These are phyloP conservation scores for Laticauda laticaudata DNA, from an alignment of 2,113 vertebrate genomes.

Conservation along the genomic window DNA sequence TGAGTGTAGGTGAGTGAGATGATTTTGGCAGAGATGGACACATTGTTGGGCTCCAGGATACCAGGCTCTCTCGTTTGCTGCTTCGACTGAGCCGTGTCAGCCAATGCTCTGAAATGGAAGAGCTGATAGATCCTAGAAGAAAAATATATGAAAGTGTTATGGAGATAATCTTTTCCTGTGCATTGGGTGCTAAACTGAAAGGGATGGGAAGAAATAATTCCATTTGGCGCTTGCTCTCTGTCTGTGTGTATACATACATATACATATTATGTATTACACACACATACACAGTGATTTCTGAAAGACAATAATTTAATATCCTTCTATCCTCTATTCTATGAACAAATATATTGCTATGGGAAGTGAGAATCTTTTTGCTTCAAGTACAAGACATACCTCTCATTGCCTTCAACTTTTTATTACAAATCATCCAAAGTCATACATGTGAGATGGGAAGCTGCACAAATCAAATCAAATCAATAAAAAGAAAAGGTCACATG, in stretches of 20 bases:
- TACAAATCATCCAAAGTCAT: neutral
- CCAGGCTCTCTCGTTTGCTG: constrained; percentile 67
- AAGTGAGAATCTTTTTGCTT: neutral
- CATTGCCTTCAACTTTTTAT: neutral
- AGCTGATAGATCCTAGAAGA: constrained; percentile 78
- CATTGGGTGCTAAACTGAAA: neutral
- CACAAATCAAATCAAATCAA: neutral
- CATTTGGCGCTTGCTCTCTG: neutral
- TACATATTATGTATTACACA: no score
- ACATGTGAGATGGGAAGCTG: neutral
- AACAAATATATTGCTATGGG: neutral
- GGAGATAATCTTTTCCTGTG: neutral
- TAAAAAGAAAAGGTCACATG: neutral
- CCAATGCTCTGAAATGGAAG: constrained; percentile 86
- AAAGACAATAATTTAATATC: neutral
- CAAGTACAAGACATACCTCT: neutral
- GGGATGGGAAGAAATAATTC: neutral
- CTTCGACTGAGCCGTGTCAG: constrained; percentile 74
- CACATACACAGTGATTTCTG: neutral
- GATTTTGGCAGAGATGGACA: constrained; percentile 62
- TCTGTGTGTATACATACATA: no score
- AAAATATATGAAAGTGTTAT: neutral
- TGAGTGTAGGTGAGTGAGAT: constrained; percentile 71
- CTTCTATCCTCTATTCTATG: neutral
- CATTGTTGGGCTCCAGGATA: constrained; percentile 70